Percentiles rank a stretch among this genome's conserved stretches.
Evolutionary conservation across 35 echinoderm and acorn worm genomes (phyloP).

Genomic region (Lytechinus pictus): DNA sequence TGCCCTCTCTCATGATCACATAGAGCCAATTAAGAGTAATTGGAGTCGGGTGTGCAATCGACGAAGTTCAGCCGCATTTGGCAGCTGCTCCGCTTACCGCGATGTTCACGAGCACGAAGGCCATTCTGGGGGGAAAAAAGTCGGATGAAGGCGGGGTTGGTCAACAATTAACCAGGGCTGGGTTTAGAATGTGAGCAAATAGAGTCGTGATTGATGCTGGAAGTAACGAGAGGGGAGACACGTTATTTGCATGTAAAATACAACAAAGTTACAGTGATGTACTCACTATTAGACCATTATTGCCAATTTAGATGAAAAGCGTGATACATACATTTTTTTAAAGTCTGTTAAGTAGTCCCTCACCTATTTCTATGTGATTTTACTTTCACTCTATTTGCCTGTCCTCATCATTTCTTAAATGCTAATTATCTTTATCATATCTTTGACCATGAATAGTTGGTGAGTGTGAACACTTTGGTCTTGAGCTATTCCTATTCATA

Average conservation of each 20-base stretch:
- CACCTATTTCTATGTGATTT: not conserved
- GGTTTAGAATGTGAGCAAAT: conserved; percentile 8
- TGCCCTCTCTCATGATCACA: not conserved
- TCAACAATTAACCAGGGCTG: not conserved
- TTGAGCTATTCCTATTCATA: not conserved
- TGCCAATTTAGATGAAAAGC: not conserved
- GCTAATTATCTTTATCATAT: not conserved
- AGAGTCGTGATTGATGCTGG: not conserved
- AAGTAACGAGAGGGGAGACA: not conserved
- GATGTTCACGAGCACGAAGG: not conserved
- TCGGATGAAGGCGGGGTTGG: not conserved
- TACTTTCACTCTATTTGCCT: not conserved
- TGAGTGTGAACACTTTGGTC: not conserved
- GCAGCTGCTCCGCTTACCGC: not conserved
- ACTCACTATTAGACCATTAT: not conserved
- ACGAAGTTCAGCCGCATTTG: not conserved
- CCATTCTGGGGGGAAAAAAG: not conserved
- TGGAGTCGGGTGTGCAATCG: not conserved
- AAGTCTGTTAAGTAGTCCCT: not conserved
- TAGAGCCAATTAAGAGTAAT: conserved; percentile 13
- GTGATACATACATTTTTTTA: not conserved
- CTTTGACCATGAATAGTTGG: not conserved
- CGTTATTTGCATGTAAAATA: not conserved
- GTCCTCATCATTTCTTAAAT: not conserved
- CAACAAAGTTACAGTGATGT: not conserved